These are phyloP conservation scores for Pelecanus crispus DNA, from an alignment of 2,113 vertebrate species.

Conservation along the genomic window DNA sequence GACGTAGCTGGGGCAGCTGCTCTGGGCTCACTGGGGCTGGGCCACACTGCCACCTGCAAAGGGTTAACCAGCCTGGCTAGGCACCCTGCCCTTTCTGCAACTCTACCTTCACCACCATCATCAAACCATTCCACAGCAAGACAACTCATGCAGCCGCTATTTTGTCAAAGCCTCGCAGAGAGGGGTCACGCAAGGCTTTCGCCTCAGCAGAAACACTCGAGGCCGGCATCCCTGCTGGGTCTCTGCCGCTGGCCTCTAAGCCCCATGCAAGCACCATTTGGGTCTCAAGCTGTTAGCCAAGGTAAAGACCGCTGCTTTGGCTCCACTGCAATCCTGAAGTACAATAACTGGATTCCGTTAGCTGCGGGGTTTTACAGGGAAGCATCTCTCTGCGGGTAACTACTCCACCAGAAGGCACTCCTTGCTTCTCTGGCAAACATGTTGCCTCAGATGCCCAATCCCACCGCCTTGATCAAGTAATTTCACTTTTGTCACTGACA, in stretches of 20 bases:
- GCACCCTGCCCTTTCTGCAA: background rate
- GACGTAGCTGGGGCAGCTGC: background rate
- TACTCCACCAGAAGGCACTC: background rate
- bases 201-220: background rate
- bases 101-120: background rate
- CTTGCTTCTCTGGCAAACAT: background rate
- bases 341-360: accelerated
- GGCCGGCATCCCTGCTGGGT: accelerated
- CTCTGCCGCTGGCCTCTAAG: background rate
- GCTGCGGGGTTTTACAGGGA: background rate
- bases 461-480: background rate
- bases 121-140: background rate
- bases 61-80: background rate
- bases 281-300: background rate
- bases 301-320: background rate
- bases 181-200: background rate
- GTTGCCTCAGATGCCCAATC: background rate
- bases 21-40: background rate
- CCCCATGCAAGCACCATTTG: background rate
- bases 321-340: background rate
- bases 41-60: background rate
- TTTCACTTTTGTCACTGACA: background rate
- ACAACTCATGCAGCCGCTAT: background rate
- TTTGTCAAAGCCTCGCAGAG: background rate
- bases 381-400: background rate